Conservation (phyloP, 2,888 invertebrate genomes). For the Amaurobius ferox region DNA sequence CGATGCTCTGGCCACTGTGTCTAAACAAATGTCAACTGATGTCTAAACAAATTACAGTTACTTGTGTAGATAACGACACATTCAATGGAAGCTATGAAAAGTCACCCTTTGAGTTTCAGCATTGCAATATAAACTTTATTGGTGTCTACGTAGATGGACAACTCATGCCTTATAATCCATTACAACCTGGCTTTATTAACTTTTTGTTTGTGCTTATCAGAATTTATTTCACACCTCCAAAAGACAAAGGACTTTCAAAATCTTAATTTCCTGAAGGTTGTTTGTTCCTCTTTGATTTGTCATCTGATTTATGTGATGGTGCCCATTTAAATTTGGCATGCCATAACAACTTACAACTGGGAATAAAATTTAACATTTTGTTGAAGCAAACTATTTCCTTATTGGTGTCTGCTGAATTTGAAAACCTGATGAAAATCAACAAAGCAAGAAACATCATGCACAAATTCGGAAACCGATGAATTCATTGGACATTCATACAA, state of each 20-base stretch:
- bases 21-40: too few species aligned
- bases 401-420: slow-evolving; percentile 25
- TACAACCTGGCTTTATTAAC: too few species aligned
- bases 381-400: slow-evolving; percentile 14
- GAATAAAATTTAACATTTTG: slow-evolving; percentile 9
- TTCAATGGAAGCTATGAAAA: background rate
- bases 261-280: too few species aligned
- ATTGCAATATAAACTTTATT: background rate
- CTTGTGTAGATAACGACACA: background rate
- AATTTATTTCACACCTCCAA: too few species aligned
- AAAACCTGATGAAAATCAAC: slow-evolving; percentile 29
- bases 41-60: too few species aligned
- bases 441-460: slow-evolving; percentile 12
- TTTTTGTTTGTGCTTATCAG: too few species aligned
- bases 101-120: background rate
- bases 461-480: slow-evolving; percentile 13
- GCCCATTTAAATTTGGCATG: too few species aligned
- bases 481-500: slow-evolving; percentile 33
- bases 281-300: slow-evolving; percentile 29
- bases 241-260: too few species aligned
- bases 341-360: too few species aligned
- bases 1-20: too few species aligned
- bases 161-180: background rate
- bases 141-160: background rate
- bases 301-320: slow-evolving; percentile 64